Conservation (phyloP, 2,797 vertebrate genomes). For the Urosaurus nigricauda region DNA sequence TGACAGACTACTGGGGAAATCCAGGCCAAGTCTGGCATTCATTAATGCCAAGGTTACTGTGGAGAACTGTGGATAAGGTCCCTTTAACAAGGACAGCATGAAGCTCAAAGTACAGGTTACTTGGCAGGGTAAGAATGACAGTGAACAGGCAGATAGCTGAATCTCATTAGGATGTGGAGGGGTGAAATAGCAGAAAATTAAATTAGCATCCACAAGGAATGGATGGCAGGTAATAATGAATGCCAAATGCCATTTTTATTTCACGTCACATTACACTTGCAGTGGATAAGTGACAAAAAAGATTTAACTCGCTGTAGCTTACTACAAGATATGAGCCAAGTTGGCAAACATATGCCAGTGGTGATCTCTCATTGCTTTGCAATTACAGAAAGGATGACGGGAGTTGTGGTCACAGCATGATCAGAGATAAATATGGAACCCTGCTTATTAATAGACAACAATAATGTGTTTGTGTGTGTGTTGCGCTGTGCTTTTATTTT, state of each 20-base stretch:
- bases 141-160: constrained; percentile 75
- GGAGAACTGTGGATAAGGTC: constrained; percentile 53
- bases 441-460: too few relatives aligned
- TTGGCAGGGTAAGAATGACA: constrained; percentile 60
- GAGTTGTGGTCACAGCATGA: constrained; percentile 19
- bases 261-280: constrained; percentile 73
- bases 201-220: constrained; percentile 74
- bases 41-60: constrained; percentile 45
- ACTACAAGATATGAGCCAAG: constrained; percentile 51
- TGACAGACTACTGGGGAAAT: constrained; percentile 23
- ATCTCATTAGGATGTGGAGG: constrained; percentile 71
- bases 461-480: too few relatives aligned
- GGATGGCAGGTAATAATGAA: constrained; percentile 64
- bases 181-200: constrained; percentile 72
- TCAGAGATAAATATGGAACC: not conserved
- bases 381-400: constrained; percentile 42
- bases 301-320: constrained; percentile 61
- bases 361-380: constrained; percentile 51
- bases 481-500: too few relatives aligned
- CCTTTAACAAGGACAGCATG: constrained; percentile 51
- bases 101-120: constrained; percentile 48
- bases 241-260: constrained; percentile 66
- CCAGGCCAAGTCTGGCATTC: constrained; percentile 53
- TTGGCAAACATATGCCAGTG: constrained; percentile 54
- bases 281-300: constrained; percentile 64